Evolutionary conservation across 53 echinoderm and acorn worm genomes (phyloP).

Genomic region (Henricia sp.): DNA sequence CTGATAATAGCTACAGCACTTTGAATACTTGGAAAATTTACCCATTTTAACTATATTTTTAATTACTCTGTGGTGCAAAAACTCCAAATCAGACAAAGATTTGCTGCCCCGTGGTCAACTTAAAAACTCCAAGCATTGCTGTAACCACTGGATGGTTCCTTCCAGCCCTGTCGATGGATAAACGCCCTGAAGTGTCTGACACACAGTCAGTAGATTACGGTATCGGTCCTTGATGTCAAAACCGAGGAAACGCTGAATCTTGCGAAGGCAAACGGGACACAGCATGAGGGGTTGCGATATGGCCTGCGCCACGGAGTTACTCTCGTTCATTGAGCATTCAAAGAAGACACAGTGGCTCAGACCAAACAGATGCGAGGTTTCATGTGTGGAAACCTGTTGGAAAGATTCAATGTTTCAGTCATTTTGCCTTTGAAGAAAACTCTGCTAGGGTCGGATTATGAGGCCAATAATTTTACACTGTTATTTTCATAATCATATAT

Average conservation of each 20-base stretch:
- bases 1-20: too few relatives aligned
- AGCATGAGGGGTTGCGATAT: constrained; percentile 83
- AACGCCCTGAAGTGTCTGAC: constrained; percentile 57
- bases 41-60: too few relatives aligned
- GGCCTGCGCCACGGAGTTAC: constrained; percentile 76
- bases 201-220: constrained; percentile 51
- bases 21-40: too few relatives aligned
- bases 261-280: constrained; percentile 93
- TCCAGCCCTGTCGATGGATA: constrained; percentile 69
- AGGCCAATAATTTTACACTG: too few relatives aligned
- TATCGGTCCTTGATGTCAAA: constrained; percentile 80
- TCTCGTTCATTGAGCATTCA: constrained; percentile 94
- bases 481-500: neutral
- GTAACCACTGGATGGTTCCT: constrained; percentile 67
- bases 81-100: too few relatives aligned
- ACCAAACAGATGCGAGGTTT: constrained; percentile 90
- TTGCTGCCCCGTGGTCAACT: too few relatives aligned
- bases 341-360: constrained; percentile 95
- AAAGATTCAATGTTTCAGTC: too few relatives aligned
- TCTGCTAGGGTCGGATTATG: too few relatives aligned
- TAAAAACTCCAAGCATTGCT: constrained; percentile 68
- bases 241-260: constrained; percentile 82
- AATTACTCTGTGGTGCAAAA: too few relatives aligned
- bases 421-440: too few relatives aligned
- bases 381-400: constrained; percentile 88